Percentiles rank a stretch among this genome's conserved stretches.
phyloP scores from a whole-genome alignment of 1,140 invertebrate genomes.

The Elymnias hypermnestra region DNA sequence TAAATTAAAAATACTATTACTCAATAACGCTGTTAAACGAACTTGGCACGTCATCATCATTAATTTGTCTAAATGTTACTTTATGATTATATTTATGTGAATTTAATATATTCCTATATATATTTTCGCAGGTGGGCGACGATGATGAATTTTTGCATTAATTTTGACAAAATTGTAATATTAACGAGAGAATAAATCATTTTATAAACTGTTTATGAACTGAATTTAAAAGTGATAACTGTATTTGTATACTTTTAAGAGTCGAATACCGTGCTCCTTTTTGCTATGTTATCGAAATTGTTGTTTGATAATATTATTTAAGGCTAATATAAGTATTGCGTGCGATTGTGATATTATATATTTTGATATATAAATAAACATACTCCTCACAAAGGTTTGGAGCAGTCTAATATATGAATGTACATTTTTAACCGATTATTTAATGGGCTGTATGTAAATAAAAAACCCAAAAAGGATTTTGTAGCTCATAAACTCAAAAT shows the following conservation, averaged over 20 bases:
- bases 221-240: conserved; percentile 14
- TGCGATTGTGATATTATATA: conserved; percentile 13
- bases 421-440: too few relatives aligned
- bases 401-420: too few relatives aligned
- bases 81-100: too few relatives aligned
- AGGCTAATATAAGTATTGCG: conserved; percentile 19
- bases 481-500: too few relatives aligned
- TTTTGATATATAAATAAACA: conserved; percentile 1
- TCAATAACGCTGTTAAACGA: too few relatives aligned
- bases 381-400: conserved; percentile 2
- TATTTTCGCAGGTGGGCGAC: conserved; percentile 84
- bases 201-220: not conserved
- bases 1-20: too few relatives aligned
- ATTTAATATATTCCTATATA: conserved; percentile 18
- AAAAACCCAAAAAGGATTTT: too few relatives aligned
- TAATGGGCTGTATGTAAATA: too few relatives aligned
- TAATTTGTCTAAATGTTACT: too few relatives aligned
- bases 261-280: conserved; percentile 14
- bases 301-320: conserved; percentile 10
- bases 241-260: conserved; percentile 13
- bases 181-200: conserved; percentile 1
- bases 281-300: conserved; percentile 12
- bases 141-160: conserved; percentile 82
- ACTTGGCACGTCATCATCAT: too few relatives aligned
- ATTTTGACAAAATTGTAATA: conserved; percentile 16